Evolutionary conservation across 2,888 invertebrate species (phyloP), one percentile per base, ranked within the genome.

Genomic region (Eremobia ochroleuca): DNA sequence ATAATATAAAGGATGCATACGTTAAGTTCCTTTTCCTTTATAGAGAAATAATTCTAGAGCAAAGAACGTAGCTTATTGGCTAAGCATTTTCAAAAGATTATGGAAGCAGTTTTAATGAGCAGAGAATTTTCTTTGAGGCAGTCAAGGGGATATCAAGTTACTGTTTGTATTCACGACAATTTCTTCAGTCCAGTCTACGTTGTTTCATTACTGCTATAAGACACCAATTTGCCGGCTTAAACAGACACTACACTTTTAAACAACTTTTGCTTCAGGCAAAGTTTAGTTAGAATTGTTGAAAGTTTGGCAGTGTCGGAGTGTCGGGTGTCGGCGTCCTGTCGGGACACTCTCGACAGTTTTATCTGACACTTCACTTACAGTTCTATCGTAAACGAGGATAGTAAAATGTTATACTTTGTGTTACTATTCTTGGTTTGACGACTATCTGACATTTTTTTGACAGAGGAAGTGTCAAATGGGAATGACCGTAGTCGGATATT

Each of bases 61-160:
- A 76, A 59, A 77, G 69, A 76, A 72, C 59, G 68, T 83, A 69
- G 78, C 78, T 87, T 84, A 86, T 85, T 81, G 78, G 78, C 69
- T 79, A 77, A 84, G 81, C 52, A 81, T 58, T 65, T 85, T 74
- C 13, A 74, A 59, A 69, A 85, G 85, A 91, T 90, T 89, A 88
- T 82, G 79, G 87, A 89, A 89, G 84, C 90, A 85, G 85, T 90
- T 92, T 88, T 92, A 92, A 92, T 88, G 89, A 92, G 90, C 84
- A 74, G 66, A 78, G 81, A 81, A 83, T 88, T 91, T 91, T 90
- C 91, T 91, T 91, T 91, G 87, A 88, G 72, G 49, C 81, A 75
- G 83, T 83, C 75, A 59, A 79, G 74, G 49, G 79, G 69, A 74
- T 66, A 79, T 77, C 77, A 49, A 84, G 77, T 69, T 77, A 75